These are phyloP conservation scores for Catagonus wagneri DNA, from an alignment of 2,113 vertebrate genomes.

Conservation along the genomic window DNA sequence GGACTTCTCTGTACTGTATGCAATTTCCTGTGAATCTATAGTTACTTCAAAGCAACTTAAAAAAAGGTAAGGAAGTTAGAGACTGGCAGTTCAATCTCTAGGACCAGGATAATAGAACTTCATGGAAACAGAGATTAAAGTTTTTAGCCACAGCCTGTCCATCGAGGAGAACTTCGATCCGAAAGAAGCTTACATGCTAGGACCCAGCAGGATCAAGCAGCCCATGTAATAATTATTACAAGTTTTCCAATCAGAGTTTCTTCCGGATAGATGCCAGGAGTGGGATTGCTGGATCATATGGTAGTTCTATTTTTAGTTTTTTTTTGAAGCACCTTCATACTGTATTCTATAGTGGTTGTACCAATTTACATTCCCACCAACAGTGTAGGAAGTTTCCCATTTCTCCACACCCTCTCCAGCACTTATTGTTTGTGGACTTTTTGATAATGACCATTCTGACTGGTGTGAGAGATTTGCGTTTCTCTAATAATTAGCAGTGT, in stretches of 20 bases:
- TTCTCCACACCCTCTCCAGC: too few species aligned
- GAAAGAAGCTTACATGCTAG: conserved; percentile 54
- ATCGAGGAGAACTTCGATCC: conserved; percentile 52
- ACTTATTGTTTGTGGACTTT: too few species aligned
- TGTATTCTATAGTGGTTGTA: too few species aligned
- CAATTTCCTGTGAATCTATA: conserved; percentile 8
- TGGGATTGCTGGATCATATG: too few species aligned
- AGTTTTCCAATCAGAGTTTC: background rate
- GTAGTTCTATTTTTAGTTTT: too few species aligned
- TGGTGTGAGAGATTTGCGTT: too few species aligned
- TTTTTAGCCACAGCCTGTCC: background rate
- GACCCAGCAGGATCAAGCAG: conserved; percentile 57
- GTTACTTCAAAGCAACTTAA: conserved; percentile 3
- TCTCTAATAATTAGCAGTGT: too few species aligned
- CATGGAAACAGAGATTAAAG: conserved; percentile 40
- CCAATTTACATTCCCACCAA: too few species aligned
- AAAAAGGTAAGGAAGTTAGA: background rate
- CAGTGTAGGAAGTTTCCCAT: too few species aligned
- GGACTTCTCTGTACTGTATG: background rate
- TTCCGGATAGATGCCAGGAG: too few species aligned
- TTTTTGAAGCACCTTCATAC: too few species aligned
- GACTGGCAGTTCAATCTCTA: background rate
- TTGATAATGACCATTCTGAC: too few species aligned
- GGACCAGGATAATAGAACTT: conserved; percentile 45
- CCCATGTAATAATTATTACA: conserved; percentile 7